These are phyloP conservation scores for Argyra leucocephala DNA, from an alignment of 2,888 invertebrate genomes.

Conservation along the genomic window DNA sequence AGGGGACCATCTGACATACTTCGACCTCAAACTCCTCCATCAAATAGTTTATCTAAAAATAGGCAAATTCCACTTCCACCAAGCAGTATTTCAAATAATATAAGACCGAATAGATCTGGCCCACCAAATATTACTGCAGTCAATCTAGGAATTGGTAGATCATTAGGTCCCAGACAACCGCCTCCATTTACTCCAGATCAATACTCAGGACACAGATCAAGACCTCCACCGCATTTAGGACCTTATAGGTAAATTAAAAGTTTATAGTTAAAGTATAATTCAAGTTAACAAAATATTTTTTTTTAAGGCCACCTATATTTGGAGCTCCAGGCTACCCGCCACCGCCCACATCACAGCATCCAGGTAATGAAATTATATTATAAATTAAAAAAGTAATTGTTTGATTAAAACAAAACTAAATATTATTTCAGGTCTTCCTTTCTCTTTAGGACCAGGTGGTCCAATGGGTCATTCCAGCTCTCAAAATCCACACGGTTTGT, in stretches of 20 bases:
- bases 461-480: not conserved
- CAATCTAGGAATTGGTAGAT: not conserved
- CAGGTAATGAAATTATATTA: not conserved
- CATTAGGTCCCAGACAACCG: conserved; percentile 9
- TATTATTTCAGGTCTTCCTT: not conserved
- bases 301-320: conserved; percentile 34
- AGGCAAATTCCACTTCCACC: not conserved
- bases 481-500: not conserved
- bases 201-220: conserved; percentile 33
- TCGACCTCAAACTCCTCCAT: conserved; percentile 25
- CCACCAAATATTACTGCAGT: not conserved
- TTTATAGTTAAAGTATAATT: not conserved
- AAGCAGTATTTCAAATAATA: not conserved
- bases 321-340: conserved; percentile 39
- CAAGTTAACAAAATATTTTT: not conserved
- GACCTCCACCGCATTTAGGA: conserved; percentile 32
- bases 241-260: conserved; percentile 33
- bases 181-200: conserved; percentile 14
- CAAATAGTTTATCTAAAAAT: not conserved
- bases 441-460: not conserved
- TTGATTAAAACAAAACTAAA: not conserved
- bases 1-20: conserved; percentile 28
- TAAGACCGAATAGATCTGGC: not conserved
- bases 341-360: conserved; percentile 22
- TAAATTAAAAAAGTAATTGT: too few species aligned